Evolutionary conservation across 2,888 invertebrate genomes (phyloP).

Genomic region (Lasioglossum pauxillum): DNA sequence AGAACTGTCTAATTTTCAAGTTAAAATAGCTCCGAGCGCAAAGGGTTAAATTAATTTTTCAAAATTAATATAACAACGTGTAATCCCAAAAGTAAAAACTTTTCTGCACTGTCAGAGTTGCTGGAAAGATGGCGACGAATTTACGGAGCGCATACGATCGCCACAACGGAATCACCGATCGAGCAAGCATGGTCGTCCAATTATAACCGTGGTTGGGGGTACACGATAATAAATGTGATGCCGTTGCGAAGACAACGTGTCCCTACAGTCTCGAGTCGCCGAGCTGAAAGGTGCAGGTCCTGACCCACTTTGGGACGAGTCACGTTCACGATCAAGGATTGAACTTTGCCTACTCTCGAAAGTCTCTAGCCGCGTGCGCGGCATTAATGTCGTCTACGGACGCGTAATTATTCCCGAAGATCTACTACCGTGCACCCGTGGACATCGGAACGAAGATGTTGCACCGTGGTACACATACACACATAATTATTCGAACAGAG

Average conservation of each 20-base stretch:
- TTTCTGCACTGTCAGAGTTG: background rate
- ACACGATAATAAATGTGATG: slow-evolving; percentile 59
- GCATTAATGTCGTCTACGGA: slow-evolving; percentile 26
- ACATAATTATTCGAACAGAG: background rate
- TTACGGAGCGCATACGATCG: background rate
- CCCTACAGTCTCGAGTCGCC: background rate
- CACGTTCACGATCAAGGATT: slow-evolving; percentile 78
- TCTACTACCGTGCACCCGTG: slow-evolving; percentile 21
- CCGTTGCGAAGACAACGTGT: slow-evolving; percentile 42
- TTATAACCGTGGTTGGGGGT: slow-evolving; percentile 26
- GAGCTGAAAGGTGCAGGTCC: slow-evolving; percentile 74
- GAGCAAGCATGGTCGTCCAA: slow-evolving; percentile 28
- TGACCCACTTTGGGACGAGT: slow-evolving; percentile 78
- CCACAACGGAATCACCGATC: background rate
- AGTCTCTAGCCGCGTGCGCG: background rate
- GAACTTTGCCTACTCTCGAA: slow-evolving; percentile 62
- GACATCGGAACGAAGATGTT: background rate
- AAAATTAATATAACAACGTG: no score
- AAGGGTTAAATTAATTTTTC: no score
- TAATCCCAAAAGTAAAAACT: no score
- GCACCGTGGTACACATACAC: background rate
- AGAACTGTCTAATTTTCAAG: no score
- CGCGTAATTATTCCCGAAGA: slow-evolving; percentile 46
- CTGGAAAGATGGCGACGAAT: background rate
- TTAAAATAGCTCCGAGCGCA: no score